phyloP scores from a whole-genome alignment of 1,140 invertebrate species.

The Papilio machaon region DNA sequence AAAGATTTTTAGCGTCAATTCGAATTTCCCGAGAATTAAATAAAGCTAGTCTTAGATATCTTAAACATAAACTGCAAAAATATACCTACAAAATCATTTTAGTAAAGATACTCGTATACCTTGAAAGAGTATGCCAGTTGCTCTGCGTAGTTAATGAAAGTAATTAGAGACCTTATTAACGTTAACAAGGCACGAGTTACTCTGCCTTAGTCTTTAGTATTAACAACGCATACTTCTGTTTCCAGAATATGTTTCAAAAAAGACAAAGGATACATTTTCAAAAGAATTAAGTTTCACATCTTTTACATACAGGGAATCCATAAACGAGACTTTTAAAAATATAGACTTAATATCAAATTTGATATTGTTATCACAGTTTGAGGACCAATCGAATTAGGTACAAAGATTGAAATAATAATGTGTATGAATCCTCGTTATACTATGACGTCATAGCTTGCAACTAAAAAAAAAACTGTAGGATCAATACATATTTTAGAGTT shows the following conservation, averaged over 20 bases:
- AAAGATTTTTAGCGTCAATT: no score
- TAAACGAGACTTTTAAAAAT: no score
- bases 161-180: constrained; percentile 6
- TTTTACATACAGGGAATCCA: not conserved
- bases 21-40: no score
- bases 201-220: not conserved
- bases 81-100: not conserved
- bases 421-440: no score
- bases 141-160: not conserved
- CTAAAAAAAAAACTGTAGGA: no score
- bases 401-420: no score
- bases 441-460: no score
- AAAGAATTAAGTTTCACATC: not conserved
- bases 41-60: no score
- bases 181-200: constrained; percentile 14
- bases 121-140: not conserved
- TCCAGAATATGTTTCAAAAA: not conserved
- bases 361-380: no score
- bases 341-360: no score
- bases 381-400: no score
- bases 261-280: not conserved
- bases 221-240: constrained; percentile 5
- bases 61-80: not conserved
- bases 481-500: no score
- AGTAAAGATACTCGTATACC: not conserved